Evolutionary conservation across 2,113 vertebrate genomes (phyloP).

Genomic region (Callipepla californica): DNA sequence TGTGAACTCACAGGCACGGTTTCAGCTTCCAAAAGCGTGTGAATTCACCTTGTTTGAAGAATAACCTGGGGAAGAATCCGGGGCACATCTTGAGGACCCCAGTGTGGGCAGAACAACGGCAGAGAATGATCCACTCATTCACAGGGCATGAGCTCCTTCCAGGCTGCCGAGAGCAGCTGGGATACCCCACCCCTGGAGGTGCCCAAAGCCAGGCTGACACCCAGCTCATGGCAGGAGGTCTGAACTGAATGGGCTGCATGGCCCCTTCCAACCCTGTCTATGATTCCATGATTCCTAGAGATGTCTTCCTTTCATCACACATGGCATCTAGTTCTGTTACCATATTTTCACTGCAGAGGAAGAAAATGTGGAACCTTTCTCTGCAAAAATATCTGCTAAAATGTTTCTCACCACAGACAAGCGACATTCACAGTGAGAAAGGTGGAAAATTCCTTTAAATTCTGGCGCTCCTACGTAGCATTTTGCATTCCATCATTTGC

Average conservation of each 20-base stretch:
- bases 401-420: neutral
- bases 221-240: too few relatives aligned
- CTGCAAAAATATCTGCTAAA: neutral
- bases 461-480: neutral
- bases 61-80: neutral
- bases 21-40: neutral
- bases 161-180: too few relatives aligned
- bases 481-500: neutral
- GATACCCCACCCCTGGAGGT: too few relatives aligned
- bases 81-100: neutral
- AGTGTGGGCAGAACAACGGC: neutral
- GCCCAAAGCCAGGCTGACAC: too few relatives aligned
- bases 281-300: neutral
- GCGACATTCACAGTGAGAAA: rapidly evolving
- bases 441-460: neutral
- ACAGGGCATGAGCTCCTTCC: neutral
- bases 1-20: rapidly evolving
- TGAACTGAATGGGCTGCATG: too few relatives aligned
- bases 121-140: neutral
- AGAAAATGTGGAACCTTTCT: neutral
- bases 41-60: neutral
- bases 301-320: neutral
- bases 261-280: too few relatives aligned
- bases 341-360: neutral
- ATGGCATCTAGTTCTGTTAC: neutral